phyloP scores from a whole-genome alignment of 2,113 vertebrate genomes.

The Calonectris borealis region DNA sequence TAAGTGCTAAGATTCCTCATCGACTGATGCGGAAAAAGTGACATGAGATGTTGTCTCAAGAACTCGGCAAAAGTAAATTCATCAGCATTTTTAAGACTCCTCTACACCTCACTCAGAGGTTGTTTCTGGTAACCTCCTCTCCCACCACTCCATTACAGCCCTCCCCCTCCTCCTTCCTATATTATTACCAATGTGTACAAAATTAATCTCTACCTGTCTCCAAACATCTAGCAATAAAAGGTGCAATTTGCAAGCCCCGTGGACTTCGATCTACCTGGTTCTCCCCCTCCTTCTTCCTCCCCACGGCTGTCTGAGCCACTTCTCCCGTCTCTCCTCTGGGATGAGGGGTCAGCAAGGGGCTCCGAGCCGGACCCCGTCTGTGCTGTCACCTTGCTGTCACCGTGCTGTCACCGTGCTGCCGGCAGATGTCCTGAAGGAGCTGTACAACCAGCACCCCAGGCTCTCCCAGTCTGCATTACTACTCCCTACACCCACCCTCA shows the following conservation, averaged over 20 bases:
- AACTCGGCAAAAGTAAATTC: neutral
- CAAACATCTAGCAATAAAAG: neutral
- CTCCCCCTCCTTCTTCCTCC: neutral
- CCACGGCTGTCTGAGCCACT: fast-evolving
- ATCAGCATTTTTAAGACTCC: neutral
- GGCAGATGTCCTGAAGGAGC: neutral
- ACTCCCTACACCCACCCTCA: neutral
- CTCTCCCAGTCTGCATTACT: neutral
- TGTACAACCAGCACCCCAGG: neutral
- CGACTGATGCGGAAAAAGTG: neutral
- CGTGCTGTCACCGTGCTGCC: neutral
- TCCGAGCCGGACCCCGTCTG: fast-evolving
- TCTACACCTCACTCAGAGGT: neutral
- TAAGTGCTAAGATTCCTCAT: conserved; percentile 12
- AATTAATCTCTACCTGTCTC: neutral
- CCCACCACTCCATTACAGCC: neutral
- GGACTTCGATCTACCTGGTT: neutral
- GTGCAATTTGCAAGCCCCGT: neutral
- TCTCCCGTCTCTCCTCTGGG: neutral
- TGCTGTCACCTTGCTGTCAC: neutral
- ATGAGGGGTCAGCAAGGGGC: neutral
- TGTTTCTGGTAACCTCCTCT: neutral
- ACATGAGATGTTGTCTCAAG: neutral
- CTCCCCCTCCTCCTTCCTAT: neutral
- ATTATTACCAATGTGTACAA: neutral